Percentiles rank a stretch among this genome's conserved stretches.
Conservation (phyloP, 2,888 invertebrate genomes). For the Agonum fuliginosum region DNA sequence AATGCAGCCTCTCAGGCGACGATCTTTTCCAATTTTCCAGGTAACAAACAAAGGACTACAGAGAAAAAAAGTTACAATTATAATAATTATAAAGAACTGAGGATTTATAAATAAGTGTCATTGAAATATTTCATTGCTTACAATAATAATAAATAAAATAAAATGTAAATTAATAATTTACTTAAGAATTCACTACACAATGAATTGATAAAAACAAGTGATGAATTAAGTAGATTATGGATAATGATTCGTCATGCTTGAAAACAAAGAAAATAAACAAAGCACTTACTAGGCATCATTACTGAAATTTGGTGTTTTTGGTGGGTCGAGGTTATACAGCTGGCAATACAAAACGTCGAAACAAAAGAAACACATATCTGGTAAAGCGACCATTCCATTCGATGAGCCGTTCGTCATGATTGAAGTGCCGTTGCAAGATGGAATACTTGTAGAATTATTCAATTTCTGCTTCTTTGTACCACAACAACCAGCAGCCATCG, state of each 20-base stretch:
- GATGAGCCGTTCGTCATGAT: slow-evolving; percentile 70
- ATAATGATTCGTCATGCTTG: slow-evolving; percentile 32
- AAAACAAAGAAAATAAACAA: slow-evolving; percentile 53
- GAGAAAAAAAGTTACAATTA: slow-evolving; percentile 67
- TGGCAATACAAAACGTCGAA: slow-evolving; percentile 98
- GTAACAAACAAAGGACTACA: slow-evolving; percentile 98
- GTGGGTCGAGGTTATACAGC: slow-evolving; percentile 93
- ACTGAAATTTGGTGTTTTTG: slow-evolving; percentile 92
- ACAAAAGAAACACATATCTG: slow-evolving; percentile 99
- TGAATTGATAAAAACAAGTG: slow-evolving; percentile 13
- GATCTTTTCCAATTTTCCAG: slow-evolving; percentile 98
- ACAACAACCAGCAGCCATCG: slow-evolving; percentile 93
- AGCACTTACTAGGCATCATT: slow-evolving; percentile 95
- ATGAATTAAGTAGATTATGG: background rate
- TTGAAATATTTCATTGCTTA: slow-evolving; percentile 17
- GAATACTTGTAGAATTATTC: slow-evolving; percentile 76
- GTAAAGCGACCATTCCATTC: slow-evolving; percentile 83
- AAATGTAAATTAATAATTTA: background rate
- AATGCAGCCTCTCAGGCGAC: slow-evolving; percentile 97
- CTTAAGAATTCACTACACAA: slow-evolving; percentile 1
- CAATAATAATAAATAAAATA: slow-evolving; percentile 3
- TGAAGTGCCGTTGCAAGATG: slow-evolving; percentile 70
- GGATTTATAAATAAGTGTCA: background rate
- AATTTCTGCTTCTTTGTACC: slow-evolving; percentile 94
- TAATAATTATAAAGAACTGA: slow-evolving; percentile 6